phyloP scores from a whole-genome alignment of 2,888 invertebrate genomes.

The Bembecia ichneumoniformis region DNA sequence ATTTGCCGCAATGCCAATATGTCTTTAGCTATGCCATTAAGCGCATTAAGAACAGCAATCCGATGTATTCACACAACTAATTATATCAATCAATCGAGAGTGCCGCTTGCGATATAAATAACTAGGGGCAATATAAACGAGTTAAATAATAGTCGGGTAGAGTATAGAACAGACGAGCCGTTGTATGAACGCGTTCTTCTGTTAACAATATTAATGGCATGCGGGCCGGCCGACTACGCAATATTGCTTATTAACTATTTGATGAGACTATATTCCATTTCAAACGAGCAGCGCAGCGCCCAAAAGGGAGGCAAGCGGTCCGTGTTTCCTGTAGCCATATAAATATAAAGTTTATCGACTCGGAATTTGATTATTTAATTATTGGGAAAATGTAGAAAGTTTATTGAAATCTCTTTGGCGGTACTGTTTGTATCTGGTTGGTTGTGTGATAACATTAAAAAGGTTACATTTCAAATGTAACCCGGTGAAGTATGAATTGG shows the following conservation, averaged over 20 bases:
- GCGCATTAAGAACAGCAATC: conserved; percentile 6
- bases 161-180: conserved; percentile 3
- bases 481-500: too few relatives aligned
- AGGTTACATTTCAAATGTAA: too few relatives aligned
- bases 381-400: too few relatives aligned
- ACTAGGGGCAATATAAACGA: conserved; percentile 15
- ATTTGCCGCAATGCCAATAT: too few relatives aligned
- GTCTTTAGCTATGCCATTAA: not conserved
- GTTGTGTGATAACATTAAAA: too few relatives aligned
- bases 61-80: conserved; percentile 23
- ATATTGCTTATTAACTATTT: conserved; percentile 40
- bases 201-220: conserved; percentile 42
- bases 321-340: conserved; percentile 30
- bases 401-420: too few relatives aligned
- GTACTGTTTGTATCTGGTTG: too few relatives aligned
- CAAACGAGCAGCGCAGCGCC: not conserved
- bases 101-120: conserved; percentile 34
- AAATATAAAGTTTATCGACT: not conserved
- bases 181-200: conserved; percentile 14
- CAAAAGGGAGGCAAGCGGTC: conserved; percentile 34
- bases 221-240: conserved; percentile 27
- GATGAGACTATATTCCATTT: conserved; percentile 26
- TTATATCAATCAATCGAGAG: conserved; percentile 50
- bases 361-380: not conserved
- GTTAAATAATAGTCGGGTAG: conserved; percentile 20